A percentile compares a stretch with the other conserved stretches of the same genome.
Conservation (phyloP, 2,113 vertebrate species). For the Athene noctua region DNA sequence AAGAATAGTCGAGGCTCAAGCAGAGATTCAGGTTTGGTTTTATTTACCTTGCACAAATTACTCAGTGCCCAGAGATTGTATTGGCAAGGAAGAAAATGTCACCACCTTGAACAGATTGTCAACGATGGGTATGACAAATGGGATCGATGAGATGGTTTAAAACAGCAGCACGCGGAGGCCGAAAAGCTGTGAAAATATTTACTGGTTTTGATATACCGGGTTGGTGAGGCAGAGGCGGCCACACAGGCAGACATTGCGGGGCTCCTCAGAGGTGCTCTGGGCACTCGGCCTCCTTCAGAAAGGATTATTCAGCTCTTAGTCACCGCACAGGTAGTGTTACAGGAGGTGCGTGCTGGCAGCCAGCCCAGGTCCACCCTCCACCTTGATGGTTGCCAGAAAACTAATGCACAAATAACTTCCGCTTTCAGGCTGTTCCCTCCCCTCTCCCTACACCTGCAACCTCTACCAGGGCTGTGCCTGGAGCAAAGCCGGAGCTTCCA, state of each 20-base stretch:
- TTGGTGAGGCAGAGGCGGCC: neutral
- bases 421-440: slow-evolving; percentile 4
- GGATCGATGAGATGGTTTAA: neutral
- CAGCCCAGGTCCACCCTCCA: neutral
- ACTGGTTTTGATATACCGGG: neutral
- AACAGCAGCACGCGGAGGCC: neutral
- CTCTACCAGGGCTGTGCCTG: neutral
- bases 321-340: accelerated
- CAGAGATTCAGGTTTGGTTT: neutral
- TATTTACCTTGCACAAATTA: neutral
- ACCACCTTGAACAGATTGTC: neutral
- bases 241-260: accelerated
- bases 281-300: neutral
- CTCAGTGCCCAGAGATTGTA: neutral
- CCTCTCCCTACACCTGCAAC: neutral
- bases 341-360: neutral
- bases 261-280: neutral
- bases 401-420: slow-evolving; percentile 30
- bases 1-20: neutral
- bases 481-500: neutral
- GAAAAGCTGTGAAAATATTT: neutral
- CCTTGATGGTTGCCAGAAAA: neutral
- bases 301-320: neutral
- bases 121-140: neutral
- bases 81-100: neutral